Conservation (phyloP, 2,113 vertebrate species). For the Fukomys damarensis region DNA sequence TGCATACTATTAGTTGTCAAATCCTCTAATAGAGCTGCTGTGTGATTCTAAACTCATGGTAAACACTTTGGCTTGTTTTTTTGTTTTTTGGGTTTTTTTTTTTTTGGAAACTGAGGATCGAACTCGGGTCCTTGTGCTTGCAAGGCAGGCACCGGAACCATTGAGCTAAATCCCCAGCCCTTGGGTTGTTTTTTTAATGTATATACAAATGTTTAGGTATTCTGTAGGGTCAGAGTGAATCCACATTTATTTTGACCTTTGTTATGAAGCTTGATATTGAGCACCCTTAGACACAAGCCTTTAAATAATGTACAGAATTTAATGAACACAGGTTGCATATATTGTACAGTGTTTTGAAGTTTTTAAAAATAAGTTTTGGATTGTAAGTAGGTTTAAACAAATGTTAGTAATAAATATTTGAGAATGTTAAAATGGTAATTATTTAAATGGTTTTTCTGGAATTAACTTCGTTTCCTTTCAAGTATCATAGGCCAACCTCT, state of each 20-base stretch:
- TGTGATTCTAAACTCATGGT: background rate
- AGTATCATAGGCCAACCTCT: background rate
- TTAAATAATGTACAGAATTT: background rate
- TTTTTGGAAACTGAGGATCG: too few species aligned
- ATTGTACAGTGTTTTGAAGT: background rate
- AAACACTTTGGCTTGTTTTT: background rate
- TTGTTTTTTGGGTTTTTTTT: too few species aligned
- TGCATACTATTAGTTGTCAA: background rate
- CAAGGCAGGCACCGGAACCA: too few species aligned
- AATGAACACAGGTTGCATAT: background rate
- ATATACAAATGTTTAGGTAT: background rate
- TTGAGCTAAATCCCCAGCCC: too few species aligned
- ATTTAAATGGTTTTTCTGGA: background rate
- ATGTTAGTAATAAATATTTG: background rate
- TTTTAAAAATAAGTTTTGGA: background rate
- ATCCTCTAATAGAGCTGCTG: background rate
- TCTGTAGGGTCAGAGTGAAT: background rate
- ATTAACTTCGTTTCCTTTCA: background rate
- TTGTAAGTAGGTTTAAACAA: conserved; percentile 29
- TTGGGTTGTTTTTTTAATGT: background rate
- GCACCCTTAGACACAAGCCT: background rate
- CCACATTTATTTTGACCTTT: conserved; percentile 44
- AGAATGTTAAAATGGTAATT: background rate
- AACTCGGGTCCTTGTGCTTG: too few species aligned
- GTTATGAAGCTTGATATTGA: background rate